Evolutionary conservation across 2,113 vertebrate species (phyloP), one percentile per base, ranked within the genome.

Genomic region (Saiga tatarica): DNA sequence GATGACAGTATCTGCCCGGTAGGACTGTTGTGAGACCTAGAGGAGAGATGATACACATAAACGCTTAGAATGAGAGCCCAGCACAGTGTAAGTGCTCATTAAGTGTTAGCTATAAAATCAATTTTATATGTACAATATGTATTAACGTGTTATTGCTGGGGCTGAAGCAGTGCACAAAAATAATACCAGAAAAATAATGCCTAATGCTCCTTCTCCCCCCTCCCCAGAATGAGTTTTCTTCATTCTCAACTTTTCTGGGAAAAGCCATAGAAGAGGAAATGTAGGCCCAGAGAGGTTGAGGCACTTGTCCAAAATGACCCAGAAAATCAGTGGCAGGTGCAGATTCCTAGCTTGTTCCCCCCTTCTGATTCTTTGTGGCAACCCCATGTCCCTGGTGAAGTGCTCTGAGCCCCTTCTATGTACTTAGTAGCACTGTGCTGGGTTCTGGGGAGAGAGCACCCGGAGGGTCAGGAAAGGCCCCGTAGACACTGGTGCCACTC

Each of bases 21-120:
- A 78, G 76, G 59, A 71, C 39, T 84, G 42, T 39, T 79, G 8
- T 52, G 85, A 88, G 67, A 28, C 62, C 47, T 78, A 82, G 76
- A 89, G 81, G 64, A 71, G 94, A 95, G 16, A 79, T 52, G 21
- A 94, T 33, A 21, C 50, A 91, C 10, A 4, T 33, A 88, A 90
- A 82, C 59, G 62, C 95, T 92, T 67, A 86, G 78, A 91, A 93
- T 42, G 36, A 95, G 62, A 93, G 45, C 52, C 95, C 89, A 52
- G 62, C 57, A 89, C n/a, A 45, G 83, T 90, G 9, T 84, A 82
- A 97, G 87, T 93, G 28, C 52, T 89, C 79, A 64, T 81, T 97
- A 97, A 97, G 91, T 89, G 60, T 93, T 94, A 94, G 74, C 91
- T 87, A 87, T 93, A 95, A 94, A 97, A 89, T 93, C 92, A 94